phyloP scores from a whole-genome alignment of 2,888 invertebrate genomes.

The Temnothorax ravouxi region DNA sequence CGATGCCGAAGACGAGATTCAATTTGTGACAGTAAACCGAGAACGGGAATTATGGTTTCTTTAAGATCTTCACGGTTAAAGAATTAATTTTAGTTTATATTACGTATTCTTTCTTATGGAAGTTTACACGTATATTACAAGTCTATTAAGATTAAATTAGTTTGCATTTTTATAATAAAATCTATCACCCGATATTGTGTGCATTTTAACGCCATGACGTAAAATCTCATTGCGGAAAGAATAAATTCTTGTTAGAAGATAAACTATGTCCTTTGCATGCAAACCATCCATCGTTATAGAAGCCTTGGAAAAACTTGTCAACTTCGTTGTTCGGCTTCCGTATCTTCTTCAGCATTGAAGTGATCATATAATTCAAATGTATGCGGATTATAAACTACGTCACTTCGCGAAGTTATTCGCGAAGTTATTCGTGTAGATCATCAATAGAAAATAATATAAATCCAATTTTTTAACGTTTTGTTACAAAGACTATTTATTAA shows the following conservation, averaged over 20 bases:
- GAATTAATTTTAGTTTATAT: neutral
- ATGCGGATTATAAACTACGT: neutral
- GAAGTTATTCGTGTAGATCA: too few relatives aligned
- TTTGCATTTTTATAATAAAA: neutral
- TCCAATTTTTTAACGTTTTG: neutral
- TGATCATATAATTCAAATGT: neutral
- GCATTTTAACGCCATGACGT: neutral
- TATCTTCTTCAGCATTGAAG: slow-evolving; percentile 35
- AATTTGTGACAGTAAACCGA: slow-evolving; percentile 34
- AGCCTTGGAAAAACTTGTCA: slow-evolving; percentile 56
- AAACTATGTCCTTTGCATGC: slow-evolving; percentile 52
- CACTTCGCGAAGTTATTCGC: neutral
- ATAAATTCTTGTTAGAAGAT: slow-evolving; percentile 23
- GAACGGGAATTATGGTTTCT: slow-evolving; percentile 13
- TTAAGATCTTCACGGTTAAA: slow-evolving; percentile 14
- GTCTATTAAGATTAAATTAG: neutral
- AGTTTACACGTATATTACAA: neutral
- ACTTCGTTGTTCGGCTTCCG: slow-evolving; percentile 49
- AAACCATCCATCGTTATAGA: slow-evolving; percentile 33
- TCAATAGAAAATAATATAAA: neutral
- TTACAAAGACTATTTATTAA: neutral
- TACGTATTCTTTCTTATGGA: neutral
- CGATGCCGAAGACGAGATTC: slow-evolving; percentile 25
- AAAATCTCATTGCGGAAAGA: slow-evolving; percentile 1
- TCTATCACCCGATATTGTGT: neutral